A percentile compares a stretch with the other conserved stretches of the same genome.
phyloP scores from a whole-genome alignment of 2,113 vertebrate species.

The Bombycilla garrulus region DNA sequence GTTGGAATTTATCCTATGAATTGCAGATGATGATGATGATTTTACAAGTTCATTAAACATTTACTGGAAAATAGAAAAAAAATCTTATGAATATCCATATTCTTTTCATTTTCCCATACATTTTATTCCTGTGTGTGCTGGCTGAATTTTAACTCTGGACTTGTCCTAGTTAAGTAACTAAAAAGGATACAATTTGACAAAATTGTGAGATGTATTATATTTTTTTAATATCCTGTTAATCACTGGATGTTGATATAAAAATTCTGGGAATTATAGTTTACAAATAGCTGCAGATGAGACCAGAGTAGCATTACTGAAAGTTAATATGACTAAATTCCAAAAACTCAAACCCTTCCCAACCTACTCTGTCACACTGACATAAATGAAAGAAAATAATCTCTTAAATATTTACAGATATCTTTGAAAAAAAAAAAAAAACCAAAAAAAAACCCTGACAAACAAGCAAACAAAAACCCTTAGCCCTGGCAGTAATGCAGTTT shows the following conservation, averaged over 20 bases:
- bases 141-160: background rate
- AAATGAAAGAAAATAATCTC: background rate
- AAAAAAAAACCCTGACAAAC: background rate
- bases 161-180: background rate
- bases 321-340: background rate
- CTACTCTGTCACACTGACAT: background rate
- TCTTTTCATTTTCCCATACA: background rate
- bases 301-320: background rate
- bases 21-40: background rate
- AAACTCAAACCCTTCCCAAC: background rate
- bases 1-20: background rate
- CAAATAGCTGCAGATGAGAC: background rate
- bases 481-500: background rate
- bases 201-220: background rate
- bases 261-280: background rate
- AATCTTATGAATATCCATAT: background rate
- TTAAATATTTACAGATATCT: background rate
- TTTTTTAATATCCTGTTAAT: background rate
- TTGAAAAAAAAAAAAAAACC: background rate
- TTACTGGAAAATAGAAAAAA: background rate
- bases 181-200: background rate
- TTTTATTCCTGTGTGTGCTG: background rate
- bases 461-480: background rate
- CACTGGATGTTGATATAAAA: background rate
- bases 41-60: background rate